Evolutionary conservation across 2,888 invertebrate genomes (phyloP), one percentile per base, ranked within the genome.

Genomic region (Dolomedes plantarius): DNA sequence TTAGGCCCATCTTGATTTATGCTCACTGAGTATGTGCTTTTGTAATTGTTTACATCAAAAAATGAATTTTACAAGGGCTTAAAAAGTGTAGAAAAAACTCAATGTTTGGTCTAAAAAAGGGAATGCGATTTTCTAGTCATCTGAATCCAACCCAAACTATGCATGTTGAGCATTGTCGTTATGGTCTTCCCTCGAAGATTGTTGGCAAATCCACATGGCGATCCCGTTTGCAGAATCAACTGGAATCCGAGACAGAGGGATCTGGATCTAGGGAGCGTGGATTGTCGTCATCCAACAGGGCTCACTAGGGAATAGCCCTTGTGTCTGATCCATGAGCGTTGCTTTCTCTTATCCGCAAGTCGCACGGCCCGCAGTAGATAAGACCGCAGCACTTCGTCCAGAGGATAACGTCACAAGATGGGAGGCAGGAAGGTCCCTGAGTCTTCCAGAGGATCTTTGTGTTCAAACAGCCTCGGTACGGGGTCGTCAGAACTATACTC

Each of bases 391-490:
- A 74, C 62, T 46, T 62, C 31, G 65, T 72, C 75, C 28, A 74
- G 36, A 19, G 39, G 19, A 19, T 36, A n/a, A 19, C 50, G 79
- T 93, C 92, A 94, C 90, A 94, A 93, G 90, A 94, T 94, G 86
- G 94, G 93, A 69, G 94, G 94, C 89, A 94, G 91, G 91, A 94
- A 94, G 71, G 94, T 94, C 88, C 94, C 94, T 73, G 94, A 94
- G 91, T 94, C 94, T 90, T 94, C 94, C 88, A 93, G 92, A 90
- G 93, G 86, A 65, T 80, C 88, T 71, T 87, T 86, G 32, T 87
- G 85, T 23, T 73, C 76, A 46, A 41, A 82, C 9, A 87, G 64
- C 3, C 82, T 65, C n/a, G 87, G 82, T 28, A 77, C 76, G 2
- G 86, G 76, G 72, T 82, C 87, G 23, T 86, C 86, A 50, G 71